Conservation (phyloP, 2,888 invertebrate genomes). For the Hirtodrosophila alboralis region DNA sequence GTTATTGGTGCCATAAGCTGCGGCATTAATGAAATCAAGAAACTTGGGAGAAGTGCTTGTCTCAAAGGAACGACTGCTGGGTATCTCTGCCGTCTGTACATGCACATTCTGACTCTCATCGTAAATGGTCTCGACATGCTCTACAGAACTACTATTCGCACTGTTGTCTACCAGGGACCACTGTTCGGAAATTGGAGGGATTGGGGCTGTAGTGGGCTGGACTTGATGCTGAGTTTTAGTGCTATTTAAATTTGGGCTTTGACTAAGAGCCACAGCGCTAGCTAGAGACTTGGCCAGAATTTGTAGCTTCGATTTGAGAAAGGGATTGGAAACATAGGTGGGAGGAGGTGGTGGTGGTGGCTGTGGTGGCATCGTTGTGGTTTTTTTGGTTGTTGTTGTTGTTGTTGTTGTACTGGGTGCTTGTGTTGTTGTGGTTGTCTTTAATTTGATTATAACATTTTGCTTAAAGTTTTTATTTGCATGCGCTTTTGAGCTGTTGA, state of each 20-base stretch:
- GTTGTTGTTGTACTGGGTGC: constrained; percentile 55
- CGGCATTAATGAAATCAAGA: constrained; percentile 63
- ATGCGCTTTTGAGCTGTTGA: constrained; percentile 82
- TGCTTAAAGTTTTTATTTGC: constrained; percentile 76
- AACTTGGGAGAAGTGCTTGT: constrained; percentile 62
- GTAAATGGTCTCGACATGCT: constrained; percentile 67
- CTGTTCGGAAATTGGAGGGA: constrained; percentile 14
- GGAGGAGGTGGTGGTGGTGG: constrained; percentile 13
- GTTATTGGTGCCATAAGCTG: constrained; percentile 65
- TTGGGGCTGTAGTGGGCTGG: constrained; percentile 19
- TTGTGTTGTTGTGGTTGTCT: constrained; percentile 63
- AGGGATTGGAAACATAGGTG: constrained; percentile 65
- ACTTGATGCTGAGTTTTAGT: constrained; percentile 18
- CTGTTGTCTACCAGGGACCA: constrained; percentile 48
- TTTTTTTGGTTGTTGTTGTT: constrained; percentile 26
- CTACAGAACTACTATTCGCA: constrained; percentile 37
- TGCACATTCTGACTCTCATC: constrained; percentile 78
- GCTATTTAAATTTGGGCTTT: constrained; percentile 28
- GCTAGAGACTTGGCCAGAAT: constrained; percentile 58
- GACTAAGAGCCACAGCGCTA: constrained; percentile 49
- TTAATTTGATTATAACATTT: constrained; percentile 61
- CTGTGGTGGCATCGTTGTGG: constrained; percentile 10
- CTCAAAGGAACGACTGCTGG: constrained; percentile 52
- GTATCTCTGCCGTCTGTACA: constrained; percentile 65
- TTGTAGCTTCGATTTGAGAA: constrained; percentile 63